phyloP scores from a whole-genome alignment of 2,888 invertebrate genomes.

The Drosophila conformis region DNA sequence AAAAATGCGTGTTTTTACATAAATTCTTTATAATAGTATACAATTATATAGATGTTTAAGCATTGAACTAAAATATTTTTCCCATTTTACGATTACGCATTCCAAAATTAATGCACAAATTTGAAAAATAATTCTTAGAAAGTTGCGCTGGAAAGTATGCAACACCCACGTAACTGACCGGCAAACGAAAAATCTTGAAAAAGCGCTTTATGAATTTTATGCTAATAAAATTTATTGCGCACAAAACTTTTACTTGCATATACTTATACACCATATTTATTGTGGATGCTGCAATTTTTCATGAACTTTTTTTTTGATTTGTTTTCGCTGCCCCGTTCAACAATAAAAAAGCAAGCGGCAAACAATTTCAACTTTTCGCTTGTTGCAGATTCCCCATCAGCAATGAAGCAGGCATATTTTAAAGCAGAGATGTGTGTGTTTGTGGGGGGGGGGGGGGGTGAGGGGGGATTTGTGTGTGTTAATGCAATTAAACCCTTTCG shows the following conservation, averaged over 20 bases:
- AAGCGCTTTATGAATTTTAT: slow-evolving; percentile 61
- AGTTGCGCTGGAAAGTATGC: slow-evolving; percentile 26
- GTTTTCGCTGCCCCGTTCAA: background rate
- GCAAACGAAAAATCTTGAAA: slow-evolving; percentile 44
- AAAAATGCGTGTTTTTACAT: background rate
- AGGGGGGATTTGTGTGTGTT: background rate
- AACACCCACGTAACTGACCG: slow-evolving; percentile 42
- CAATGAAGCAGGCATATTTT: slow-evolving; percentile 12
- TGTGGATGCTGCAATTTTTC: slow-evolving; percentile 49
- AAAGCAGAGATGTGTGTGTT: background rate
- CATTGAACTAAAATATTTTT: background rate
- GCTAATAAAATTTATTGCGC: slow-evolving; percentile 68
- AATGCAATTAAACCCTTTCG: slow-evolving; percentile 30
- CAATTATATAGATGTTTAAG: background rate
- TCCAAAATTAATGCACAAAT: slow-evolving; percentile 12
- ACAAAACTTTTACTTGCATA: slow-evolving; percentile 49
- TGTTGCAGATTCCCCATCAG: slow-evolving; percentile 6
- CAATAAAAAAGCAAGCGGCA: slow-evolving; percentile 31
- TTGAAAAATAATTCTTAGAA: slow-evolving; percentile 5
- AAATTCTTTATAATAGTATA: background rate
- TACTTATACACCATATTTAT: slow-evolving; percentile 55
- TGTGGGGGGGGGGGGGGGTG: background rate
- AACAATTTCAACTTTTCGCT: slow-evolving; percentile 58
- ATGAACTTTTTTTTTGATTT: background rate
- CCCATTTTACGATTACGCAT: slow-evolving; percentile 8